Evolutionary conservation across 2,113 vertebrate species (phyloP), one percentile per base, ranked within the genome.

Genomic region (Hirundichthys speculiger): DNA sequence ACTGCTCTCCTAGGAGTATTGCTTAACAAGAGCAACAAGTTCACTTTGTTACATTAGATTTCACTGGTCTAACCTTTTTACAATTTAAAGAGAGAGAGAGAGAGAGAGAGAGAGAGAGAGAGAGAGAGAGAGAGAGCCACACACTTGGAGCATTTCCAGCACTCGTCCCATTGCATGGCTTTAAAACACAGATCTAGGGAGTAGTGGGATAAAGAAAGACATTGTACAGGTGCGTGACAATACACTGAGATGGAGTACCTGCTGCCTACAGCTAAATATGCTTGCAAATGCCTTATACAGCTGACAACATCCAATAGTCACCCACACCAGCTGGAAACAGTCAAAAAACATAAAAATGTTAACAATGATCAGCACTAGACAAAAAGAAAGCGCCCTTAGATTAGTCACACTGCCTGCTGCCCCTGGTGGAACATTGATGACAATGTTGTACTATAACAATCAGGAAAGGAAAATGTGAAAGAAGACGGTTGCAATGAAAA

Each of bases 181-280:
- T 77, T 24, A 83, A 81, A 75, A 80, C 72, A 75, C 73, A 79
- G 63, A 69, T 54, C 57, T 58, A 69, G 59, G 14, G 58, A 52
- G 65, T 63, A 69, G 73, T 77, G 69, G 66, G 64, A 74, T 84
- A 78, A 83, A 77, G 68, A 85, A 72, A 81, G 47, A 80, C 65
- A 73, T 64, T 50, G 64, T 76, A 72, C 64, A 64, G 49, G 13
- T 59, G 57, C 74, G 53, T 80, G 75, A 86, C 81, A 82, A 81
- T 74, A 74, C 62, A 85, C 67, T 73, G 73, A 57, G 42, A 78
- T 73, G 53, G 79, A 62, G 69, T 59, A 78, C 63, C 67, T 79
- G 73, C 65, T 81, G 53, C 76, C 83, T 81, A 86, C n/a, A 76
- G 56, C 56, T 65, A 67, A 52, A 77, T 56, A 65, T 62, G 56